Percentiles rank a stretch among this genome's conserved stretches.
These are phyloP conservation scores for Panopea generosa DNA, from an alignment of 2,888 invertebrate genomes.

Conservation along the genomic window DNA sequence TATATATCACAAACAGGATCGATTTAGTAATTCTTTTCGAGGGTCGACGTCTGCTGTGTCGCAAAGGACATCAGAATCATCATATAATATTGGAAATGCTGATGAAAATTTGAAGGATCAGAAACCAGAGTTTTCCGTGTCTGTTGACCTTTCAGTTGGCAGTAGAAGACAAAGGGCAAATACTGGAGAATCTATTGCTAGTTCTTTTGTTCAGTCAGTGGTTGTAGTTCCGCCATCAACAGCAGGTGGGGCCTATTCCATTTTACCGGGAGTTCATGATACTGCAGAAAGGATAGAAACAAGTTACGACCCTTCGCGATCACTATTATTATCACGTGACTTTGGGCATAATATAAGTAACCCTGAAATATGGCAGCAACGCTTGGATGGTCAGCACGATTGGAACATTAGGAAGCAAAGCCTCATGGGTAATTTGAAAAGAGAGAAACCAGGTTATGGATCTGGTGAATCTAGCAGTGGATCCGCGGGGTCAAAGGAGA, in stretches of 20 bases:
- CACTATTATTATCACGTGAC: constrained; percentile 27
- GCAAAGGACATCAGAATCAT: no score
- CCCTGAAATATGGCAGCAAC: constrained; percentile 33
- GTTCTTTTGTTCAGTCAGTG: constrained; percentile 59
- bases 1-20: constrained; percentile 40
- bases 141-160: constrained; percentile 42
- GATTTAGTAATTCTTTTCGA: not conserved
- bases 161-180: not conserved
- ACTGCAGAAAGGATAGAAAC: not conserved
- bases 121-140: constrained; percentile 32
- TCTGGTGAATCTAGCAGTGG: not conserved
- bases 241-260: constrained; percentile 29
- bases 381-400: no score
- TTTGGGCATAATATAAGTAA: constrained; percentile 57
- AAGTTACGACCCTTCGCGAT: not conserved
- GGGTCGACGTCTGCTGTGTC: not conserved
- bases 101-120: constrained; percentile 7
- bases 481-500: not conserved
- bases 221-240: constrained; percentile 48
- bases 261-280: constrained; percentile 20
- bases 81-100: constrained; percentile 4
- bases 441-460: not conserved
- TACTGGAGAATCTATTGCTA: constrained; percentile 9
- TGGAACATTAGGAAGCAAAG: no score
- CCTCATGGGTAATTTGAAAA: no score